Conservation (phyloP, 2,797 vertebrate species). For the Trachops cirrhosus region DNA sequence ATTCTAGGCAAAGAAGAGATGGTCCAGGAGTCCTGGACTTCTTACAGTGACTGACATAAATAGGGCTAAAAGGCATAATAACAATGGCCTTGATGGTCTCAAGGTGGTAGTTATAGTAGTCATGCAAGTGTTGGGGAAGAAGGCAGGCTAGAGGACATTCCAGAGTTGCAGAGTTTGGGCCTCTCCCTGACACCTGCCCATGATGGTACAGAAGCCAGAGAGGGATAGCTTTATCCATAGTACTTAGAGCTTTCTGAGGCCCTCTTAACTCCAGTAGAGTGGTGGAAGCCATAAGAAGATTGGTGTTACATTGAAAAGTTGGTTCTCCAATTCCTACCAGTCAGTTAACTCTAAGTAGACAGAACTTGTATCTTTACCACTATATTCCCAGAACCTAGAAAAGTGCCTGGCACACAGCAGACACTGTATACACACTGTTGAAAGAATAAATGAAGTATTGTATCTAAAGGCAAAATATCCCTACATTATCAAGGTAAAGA, state of each 20-base stretch:
- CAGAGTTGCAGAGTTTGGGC: not conserved
- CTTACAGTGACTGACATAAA: not conserved
- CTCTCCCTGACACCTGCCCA: not conserved
- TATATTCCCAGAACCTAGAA: not conserved
- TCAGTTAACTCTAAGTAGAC: not conserved
- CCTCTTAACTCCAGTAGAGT: not conserved
- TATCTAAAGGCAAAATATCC: constrained; percentile 15
- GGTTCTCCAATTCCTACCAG: not conserved
- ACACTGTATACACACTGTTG: not conserved
- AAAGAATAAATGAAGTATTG: not conserved
- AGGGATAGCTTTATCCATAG: not conserved
- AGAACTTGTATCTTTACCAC: not conserved
- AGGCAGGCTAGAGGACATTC: not conserved
- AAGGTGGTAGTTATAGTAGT: not conserved
- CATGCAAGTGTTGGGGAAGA: not conserved
- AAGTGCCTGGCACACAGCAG: not conserved
- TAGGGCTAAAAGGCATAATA: not conserved
- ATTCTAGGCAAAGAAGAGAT: not conserved
- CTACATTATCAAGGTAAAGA: not conserved
- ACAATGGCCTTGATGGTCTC: not conserved
- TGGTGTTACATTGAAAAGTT: not conserved
- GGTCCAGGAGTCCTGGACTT: not conserved
- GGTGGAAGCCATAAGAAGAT: not conserved
- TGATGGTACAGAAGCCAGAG: not conserved
- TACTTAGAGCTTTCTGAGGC: not conserved